A percentile compares a stretch with the other conserved stretches of the same genome.
These are phyloP conservation scores for Theonella swinhoei DNA, from an alignment of 37 sponge, comb jelly and placozoan species.

Conservation along the genomic window DNA sequence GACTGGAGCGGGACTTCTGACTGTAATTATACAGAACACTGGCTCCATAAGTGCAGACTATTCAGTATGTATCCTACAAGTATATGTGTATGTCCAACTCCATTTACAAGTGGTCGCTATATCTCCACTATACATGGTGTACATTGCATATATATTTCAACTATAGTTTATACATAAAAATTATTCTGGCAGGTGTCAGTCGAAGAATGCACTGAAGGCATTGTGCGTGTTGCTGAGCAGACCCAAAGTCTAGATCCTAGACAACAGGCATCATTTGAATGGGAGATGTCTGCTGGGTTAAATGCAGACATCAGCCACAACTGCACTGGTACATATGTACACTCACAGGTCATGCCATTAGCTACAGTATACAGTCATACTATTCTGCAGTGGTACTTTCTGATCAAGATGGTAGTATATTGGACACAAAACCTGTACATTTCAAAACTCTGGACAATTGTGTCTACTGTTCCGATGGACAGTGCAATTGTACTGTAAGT, in stretches of 20 bases:
- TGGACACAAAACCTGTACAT: conserved; percentile 46
- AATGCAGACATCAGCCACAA: conserved; percentile 70
- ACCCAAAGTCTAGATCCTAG: conserved; percentile 56
- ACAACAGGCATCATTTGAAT: conserved; percentile 44
- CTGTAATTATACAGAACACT: conserved; percentile 75
- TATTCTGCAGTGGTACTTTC: conserved; percentile 63
- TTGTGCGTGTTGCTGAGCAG: conserved; percentile 67
- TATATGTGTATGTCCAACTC: not conserved
- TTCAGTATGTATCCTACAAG: conserved; percentile 37
- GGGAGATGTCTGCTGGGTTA: conserved; percentile 62
- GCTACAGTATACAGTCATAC: no score
- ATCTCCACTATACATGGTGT: no score
- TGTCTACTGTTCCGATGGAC: conserved; percentile 73
- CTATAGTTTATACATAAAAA: no score
- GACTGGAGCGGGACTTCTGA: conserved; percentile 53
- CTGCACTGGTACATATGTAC: conserved; percentile 52
- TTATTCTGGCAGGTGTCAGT: conserved; percentile 54
- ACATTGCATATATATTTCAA: no score
- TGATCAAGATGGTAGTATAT: conserved; percentile 52
- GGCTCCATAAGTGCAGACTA: conserved; percentile 72
- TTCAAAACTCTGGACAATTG: conserved; percentile 58
- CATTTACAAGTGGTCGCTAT: not conserved
- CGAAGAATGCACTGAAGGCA: conserved; percentile 73
- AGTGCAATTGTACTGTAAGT: conserved; percentile 70
- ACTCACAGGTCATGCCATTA: no score